A percentile compares a stretch with the other conserved stretches of the same genome.
These are phyloP conservation scores for Quadroppia sp. DNA, from an alignment of 2,888 invertebrate genomes.

Conservation along the genomic window DNA sequence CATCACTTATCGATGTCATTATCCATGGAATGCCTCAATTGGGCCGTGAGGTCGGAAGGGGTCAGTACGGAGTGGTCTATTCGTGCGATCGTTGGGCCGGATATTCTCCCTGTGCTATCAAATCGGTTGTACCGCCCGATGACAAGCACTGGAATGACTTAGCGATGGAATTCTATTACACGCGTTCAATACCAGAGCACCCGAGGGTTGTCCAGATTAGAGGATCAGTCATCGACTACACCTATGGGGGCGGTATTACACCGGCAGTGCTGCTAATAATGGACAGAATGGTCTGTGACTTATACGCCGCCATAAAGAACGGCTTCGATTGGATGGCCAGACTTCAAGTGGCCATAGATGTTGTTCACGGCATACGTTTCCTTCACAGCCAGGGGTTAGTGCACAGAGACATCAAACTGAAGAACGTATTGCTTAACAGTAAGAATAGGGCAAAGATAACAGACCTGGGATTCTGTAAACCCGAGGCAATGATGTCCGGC, in stretches of 20 bases:
- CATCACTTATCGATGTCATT: conserved; percentile 72
- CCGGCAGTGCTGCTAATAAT: conserved; percentile 77
- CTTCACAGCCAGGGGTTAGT: conserved; percentile 81
- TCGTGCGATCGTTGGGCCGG: conserved; percentile 69
- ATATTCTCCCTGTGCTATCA: conserved; percentile 71
- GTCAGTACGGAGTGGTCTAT: conserved; percentile 86
- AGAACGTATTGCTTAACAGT: conserved; percentile 76
- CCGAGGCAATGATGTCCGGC: conserved; percentile 83
- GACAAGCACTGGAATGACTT: conserved; percentile 83
- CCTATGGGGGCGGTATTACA: conserved; percentile 63
- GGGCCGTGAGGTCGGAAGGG: conserved; percentile 62
- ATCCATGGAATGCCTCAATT: conserved; percentile 60
- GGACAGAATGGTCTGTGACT: conserved; percentile 66
- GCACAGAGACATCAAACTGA: conserved; percentile 81
- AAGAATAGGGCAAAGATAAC: conserved; percentile 72
- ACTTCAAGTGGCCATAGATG: conserved; percentile 68
- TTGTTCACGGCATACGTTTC: conserved; percentile 79
- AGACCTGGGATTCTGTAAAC: conserved; percentile 84
- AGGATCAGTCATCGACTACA: conserved; percentile 76
- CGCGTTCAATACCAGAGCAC: conserved; percentile 77
- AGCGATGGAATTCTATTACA: conserved; percentile 86
- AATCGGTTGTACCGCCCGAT: conserved; percentile 81
- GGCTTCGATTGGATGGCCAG: conserved; percentile 64
- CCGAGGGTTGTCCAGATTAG: conserved; percentile 61
- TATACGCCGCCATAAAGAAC: conserved; percentile 69